A percentile compares a stretch with the other conserved stretches of the same genome.
Evolutionary conservation across 2,113 vertebrate species (phyloP).

Genomic region (Ageneiosus marmoratus): DNA sequence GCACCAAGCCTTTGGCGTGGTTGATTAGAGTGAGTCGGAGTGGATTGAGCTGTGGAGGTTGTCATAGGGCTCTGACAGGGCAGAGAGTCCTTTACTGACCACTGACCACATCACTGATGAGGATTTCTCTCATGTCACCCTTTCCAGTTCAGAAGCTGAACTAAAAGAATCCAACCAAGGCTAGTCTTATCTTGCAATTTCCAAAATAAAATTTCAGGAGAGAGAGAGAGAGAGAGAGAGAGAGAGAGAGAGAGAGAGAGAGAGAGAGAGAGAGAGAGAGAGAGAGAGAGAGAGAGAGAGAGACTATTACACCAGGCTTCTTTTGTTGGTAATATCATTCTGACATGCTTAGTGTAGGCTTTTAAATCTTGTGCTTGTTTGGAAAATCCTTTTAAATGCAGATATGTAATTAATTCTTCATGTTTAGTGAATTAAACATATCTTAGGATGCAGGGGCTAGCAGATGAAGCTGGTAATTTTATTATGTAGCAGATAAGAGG

Average conservation of each 20-base stretch:
- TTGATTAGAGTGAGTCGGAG: constrained; percentile 9
- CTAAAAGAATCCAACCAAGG: constrained; percentile 72
- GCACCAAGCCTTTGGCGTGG: not conserved
- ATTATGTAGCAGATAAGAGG: constrained; percentile 74
- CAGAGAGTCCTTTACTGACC: constrained; percentile 58
- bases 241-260: constrained; percentile 44
- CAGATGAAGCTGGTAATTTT: constrained; percentile 61
- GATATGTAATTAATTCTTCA: constrained; percentile 80
- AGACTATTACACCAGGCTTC: constrained; percentile 59
- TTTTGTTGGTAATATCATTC: constrained; percentile 72
- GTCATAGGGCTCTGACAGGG: constrained; percentile 25
- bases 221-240: not conserved
- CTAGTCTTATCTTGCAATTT: constrained; percentile 63
- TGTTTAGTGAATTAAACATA: constrained; percentile 79
- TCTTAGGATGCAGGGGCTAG: constrained; percentile 55
- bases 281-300: constrained; percentile 54
- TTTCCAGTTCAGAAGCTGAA: constrained; percentile 71
- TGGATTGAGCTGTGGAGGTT: constrained; percentile 27
- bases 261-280: constrained; percentile 1
- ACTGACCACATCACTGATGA: constrained; percentile 66
- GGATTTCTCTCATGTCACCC: constrained; percentile 61
- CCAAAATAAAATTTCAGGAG: constrained; percentile 70
- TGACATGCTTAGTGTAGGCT: constrained; percentile 61
- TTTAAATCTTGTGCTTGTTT: constrained; percentile 56
- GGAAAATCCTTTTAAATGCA: constrained; percentile 74